These are phyloP conservation scores for Ptyas mucosa DNA, from an alignment of 2,113 vertebrate species.

Conservation along the genomic window DNA sequence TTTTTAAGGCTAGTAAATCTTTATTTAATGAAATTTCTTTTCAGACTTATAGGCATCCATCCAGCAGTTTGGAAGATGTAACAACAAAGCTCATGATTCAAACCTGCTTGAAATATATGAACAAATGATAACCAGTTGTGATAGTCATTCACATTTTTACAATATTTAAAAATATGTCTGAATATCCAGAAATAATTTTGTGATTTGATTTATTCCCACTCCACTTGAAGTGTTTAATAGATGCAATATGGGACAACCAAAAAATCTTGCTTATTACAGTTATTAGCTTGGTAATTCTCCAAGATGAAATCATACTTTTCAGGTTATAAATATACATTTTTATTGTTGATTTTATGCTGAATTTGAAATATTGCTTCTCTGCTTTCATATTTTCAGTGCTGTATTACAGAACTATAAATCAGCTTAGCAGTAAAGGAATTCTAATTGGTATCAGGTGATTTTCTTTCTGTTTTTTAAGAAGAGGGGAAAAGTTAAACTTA, in stretches of 20 bases:
- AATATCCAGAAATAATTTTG: slow-evolving; percentile 76
- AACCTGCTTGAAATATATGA: slow-evolving; percentile 68
- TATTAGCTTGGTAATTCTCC: slow-evolving; percentile 83
- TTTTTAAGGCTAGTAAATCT: slow-evolving; percentile 65
- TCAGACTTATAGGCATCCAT: slow-evolving; percentile 48
- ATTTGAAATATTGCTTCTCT: slow-evolving; percentile 85
- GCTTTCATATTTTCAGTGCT: slow-evolving; percentile 82
- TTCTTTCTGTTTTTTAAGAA: slow-evolving; percentile 49
- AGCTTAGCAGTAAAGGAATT: slow-evolving; percentile 72
- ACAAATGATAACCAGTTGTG: slow-evolving; percentile 79
- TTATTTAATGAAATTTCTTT: slow-evolving; percentile 65
- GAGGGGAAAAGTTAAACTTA: slow-evolving; percentile 62
- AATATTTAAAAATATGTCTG: slow-evolving; percentile 77
- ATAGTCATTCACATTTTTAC: slow-evolving; percentile 75
- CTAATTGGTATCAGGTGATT: slow-evolving; percentile 84
- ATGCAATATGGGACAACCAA: slow-evolving; percentile 80
- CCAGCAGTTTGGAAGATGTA: slow-evolving; percentile 63
- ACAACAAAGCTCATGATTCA: slow-evolving; percentile 69
- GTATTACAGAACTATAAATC: slow-evolving; percentile 81
- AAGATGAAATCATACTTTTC: slow-evolving; percentile 86
- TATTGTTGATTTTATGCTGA: slow-evolving; percentile 83
- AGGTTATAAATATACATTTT: slow-evolving; percentile 85
- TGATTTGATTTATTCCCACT: slow-evolving; percentile 82
- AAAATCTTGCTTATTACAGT: slow-evolving; percentile 78
- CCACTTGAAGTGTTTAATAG: slow-evolving; percentile 80